phyloP scores from a whole-genome alignment of 1,140 invertebrate genomes.

The Drosophila willistoni region DNA sequence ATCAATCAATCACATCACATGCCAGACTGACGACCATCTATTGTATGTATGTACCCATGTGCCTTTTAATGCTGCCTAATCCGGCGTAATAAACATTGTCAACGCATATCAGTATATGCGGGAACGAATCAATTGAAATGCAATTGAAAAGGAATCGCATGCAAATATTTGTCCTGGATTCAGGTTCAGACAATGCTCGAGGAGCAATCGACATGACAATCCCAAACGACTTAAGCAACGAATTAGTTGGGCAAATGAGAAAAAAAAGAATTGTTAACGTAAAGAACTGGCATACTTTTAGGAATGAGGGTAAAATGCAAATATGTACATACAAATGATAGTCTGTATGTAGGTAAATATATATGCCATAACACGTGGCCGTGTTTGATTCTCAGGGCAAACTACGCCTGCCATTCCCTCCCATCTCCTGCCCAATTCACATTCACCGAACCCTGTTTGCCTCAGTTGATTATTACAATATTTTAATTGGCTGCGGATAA shows the following conservation, averaged over 20 bases:
- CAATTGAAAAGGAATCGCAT: conserved; percentile 74
- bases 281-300: conserved; percentile 55
- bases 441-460: conserved; percentile 7
- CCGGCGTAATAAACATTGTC: conserved; percentile 79
- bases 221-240: conserved; percentile 45
- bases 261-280: conserved; percentile 15
- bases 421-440: conserved; percentile 7
- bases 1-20: conserved; percentile 72
- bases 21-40: conserved; percentile 41
- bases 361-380: conserved; percentile 51
- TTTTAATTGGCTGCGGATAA: conserved; percentile 73
- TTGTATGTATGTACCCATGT: conserved; percentile 8
- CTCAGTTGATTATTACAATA: conserved; percentile 67
- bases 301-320: conserved; percentile 53
- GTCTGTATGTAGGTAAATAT: neutral
- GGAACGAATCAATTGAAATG: conserved; percentile 73
- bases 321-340: conserved; percentile 31
- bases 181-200: conserved; percentile 49
- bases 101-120: conserved; percentile 56
- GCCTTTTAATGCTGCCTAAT: conserved; percentile 79
- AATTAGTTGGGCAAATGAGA: conserved; percentile 52
- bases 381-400: neutral
- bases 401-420: neutral
- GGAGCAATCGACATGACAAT: conserved; percentile 18
- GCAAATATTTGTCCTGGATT: conserved; percentile 75